Percentiles rank a stretch among this genome's conserved stretches.
phyloP scores from a whole-genome alignment of 2,797 vertebrate genomes.

The Pipistrellus pygmaeus region DNA sequence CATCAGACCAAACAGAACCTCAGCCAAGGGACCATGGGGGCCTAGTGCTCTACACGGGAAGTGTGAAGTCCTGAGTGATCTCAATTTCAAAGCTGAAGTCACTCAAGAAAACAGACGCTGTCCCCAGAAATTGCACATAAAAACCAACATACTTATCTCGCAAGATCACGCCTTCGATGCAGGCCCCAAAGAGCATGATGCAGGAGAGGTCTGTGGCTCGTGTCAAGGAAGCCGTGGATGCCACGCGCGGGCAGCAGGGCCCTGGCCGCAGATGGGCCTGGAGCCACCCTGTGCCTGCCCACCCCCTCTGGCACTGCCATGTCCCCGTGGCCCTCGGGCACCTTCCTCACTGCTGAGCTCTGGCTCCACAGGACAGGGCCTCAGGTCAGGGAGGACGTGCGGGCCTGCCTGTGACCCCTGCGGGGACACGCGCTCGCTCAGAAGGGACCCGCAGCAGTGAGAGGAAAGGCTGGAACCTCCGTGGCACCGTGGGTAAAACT shows the following conservation, averaged over 20 bases:
- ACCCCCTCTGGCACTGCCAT: accelerated
- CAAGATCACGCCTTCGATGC: slow-evolving; percentile 95
- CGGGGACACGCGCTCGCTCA: accelerated
- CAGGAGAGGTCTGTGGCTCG: slow-evolving; percentile 91
- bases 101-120: accelerated
- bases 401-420: accelerated
- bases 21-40: not conserved
- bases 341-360: accelerated
- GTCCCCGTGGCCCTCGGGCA: not conserved
- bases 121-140: too few species aligned
- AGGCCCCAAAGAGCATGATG: slow-evolving; percentile 95
- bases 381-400: not conserved
- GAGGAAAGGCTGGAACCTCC: not conserved
- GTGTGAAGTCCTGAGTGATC: not conserved
- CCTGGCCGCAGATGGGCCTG: accelerated
- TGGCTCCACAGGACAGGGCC: accelerated
- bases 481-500: not conserved
- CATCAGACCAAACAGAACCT: not conserved
- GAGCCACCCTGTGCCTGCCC: not conserved
- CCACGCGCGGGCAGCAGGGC: accelerated
- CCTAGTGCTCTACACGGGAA: accelerated
- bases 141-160: slow-evolving; percentile 94
- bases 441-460: not conserved
- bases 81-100: not conserved
- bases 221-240: slow-evolving; percentile 83